Conservation (phyloP, 2,113 vertebrate species). For the Halcyon malimbica region DNA sequence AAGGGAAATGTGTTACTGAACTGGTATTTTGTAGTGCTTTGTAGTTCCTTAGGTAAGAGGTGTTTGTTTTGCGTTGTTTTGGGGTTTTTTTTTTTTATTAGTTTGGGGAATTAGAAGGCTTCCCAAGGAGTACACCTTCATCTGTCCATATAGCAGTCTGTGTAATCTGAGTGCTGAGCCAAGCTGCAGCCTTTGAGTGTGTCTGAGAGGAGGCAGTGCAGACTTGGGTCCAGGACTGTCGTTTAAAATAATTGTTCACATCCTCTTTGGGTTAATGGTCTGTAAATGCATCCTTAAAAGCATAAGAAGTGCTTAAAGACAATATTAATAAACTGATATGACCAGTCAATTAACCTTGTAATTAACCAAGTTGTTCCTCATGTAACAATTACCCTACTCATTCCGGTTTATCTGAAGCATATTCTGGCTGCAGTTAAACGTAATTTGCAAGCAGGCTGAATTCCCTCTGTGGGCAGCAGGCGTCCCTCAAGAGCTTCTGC, state of each 20-base stretch:
- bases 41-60: background rate
- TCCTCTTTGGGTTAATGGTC: background rate
- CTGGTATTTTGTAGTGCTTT: background rate
- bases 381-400: rapidly evolving
- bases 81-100: background rate
- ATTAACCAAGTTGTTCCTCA: background rate
- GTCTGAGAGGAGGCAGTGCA: background rate
- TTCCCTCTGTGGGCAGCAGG: slow-evolving; percentile 52
- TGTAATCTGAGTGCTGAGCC: background rate
- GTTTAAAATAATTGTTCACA: background rate
- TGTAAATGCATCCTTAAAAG: background rate
- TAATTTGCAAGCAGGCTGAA: background rate
- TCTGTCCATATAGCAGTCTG: background rate
- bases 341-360: background rate
- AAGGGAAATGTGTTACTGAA: background rate
- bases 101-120: background rate
- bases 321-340: background rate
- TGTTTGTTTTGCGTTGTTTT: background rate
- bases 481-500: slow-evolving; percentile 61
- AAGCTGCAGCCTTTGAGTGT: background rate
- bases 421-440: background rate
- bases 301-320: background rate
- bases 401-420: background rate
- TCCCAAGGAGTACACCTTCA: background rate
- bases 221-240: background rate